Base-by-base conservation (phyloP, 2,113 vertebrate species). In the Pterophyllum scalare region DNA sequence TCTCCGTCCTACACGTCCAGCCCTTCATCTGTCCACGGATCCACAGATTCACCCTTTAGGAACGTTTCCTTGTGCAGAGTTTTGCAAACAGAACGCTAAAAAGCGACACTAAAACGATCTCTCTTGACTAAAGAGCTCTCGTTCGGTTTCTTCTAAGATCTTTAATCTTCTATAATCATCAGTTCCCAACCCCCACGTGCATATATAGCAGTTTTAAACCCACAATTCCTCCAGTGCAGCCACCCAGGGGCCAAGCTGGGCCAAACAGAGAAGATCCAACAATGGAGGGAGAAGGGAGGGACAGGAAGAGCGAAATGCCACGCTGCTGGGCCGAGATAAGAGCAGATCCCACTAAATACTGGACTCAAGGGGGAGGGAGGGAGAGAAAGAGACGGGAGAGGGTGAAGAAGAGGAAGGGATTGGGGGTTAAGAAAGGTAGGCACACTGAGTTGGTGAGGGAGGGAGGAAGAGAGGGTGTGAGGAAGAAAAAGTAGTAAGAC, bases 251-350 rank as follows among this genome's bases (percentile, higher is more conserved):
- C 83, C 56, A 24, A 67, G 61, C 81, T 28, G n/a, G 28, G 72
- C 85, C 87, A 79, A 83, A 60, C 87, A 33, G 54, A 88, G 76
- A 80, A 80, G 2, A 74, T 15, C 75, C 70, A 87, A 84, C 77
- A 67, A 78, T 56, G 79, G 40, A 8, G 46, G 3, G 10, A 38
- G 85, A 76, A 56, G 57, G 70, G 58, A 59, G 85, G 9, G 86
- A 64, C 61, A 56, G 86, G 83, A 87, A 87, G 82, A 14, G 11
- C 35, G 13, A 22, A 52, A 65, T 75, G 80, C 86, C 79, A 56
- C 38, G 26, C 90, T 93, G 93, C 82, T 80, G 76, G 67, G 77
- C 49, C 0, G 77, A 81, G 92, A 93, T 92, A 91, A 92, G 77
- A 88, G 67, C 83, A 74, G 79, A 84, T 80, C 78, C 79, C 3